phyloP scores from a whole-genome alignment of 2,797 vertebrate species.

The Amphiprion clarkii region DNA sequence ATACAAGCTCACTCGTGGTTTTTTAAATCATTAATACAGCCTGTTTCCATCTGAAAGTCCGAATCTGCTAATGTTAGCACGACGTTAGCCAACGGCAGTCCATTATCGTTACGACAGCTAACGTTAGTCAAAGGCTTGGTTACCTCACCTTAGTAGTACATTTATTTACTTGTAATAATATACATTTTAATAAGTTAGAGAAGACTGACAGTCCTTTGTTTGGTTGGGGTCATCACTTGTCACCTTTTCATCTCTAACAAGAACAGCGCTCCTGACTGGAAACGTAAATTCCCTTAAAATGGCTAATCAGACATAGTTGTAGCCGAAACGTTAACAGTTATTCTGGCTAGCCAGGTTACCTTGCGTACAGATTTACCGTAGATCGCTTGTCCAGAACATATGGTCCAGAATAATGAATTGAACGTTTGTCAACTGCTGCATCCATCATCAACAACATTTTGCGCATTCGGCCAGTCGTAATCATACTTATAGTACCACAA shows the following conservation, averaged over 20 bases:
- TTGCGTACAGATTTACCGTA: not conserved
- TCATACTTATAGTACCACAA: not conserved
- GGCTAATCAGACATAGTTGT: not conserved
- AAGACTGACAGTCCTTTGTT: not conserved
- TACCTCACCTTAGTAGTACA: not conserved
- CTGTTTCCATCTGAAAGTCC: slow-evolving; percentile 32
- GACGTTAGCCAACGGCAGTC: slow-evolving; percentile 49
- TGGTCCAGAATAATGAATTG: not conserved
- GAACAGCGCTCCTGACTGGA: not conserved
- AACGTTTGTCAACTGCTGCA: not conserved
- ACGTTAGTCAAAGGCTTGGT: slow-evolving; percentile 26
- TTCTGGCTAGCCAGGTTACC: not conserved
- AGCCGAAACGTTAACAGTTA: slow-evolving; percentile 11
- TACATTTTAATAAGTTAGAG: not conserved
- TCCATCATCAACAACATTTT: not conserved
- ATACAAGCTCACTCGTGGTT: rapidly evolving
- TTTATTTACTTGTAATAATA: not conserved
- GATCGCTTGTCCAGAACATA: not conserved
- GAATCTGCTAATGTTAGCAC: slow-evolving; percentile 36
- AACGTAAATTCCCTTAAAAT: not conserved
- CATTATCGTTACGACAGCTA: slow-evolving; percentile 34
- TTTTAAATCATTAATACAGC: not conserved
- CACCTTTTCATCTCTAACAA: not conserved
- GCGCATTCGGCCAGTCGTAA: too few relatives aligned
- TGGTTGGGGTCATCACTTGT: not conserved